Evolutionary conservation across 2,797 vertebrate species (phyloP).

Genomic region (Anguilla megastoma): DNA sequence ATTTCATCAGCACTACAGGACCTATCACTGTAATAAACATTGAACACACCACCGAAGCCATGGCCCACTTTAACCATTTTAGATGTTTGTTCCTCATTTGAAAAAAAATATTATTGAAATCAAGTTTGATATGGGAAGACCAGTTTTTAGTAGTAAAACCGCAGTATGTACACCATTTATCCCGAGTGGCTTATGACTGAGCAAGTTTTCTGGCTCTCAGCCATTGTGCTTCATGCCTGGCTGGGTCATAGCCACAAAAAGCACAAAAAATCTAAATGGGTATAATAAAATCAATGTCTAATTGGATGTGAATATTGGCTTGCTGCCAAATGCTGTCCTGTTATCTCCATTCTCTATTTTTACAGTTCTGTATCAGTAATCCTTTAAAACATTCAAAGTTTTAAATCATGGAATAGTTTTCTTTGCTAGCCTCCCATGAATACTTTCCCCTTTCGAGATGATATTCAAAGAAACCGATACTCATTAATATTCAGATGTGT

Average conservation of each 20-base stretch:
- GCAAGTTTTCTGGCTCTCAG: background rate
- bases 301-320: background rate
- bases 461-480: background rate
- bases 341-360: background rate
- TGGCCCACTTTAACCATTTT: background rate
- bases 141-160: background rate
- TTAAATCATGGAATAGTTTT: background rate
- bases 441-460: background rate
- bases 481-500: background rate
- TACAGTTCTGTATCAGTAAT: background rate
- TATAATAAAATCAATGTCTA: conserved; percentile 10
- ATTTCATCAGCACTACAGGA: background rate
- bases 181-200: background rate
- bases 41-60: background rate
- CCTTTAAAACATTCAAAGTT: background rate
- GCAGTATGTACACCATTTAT: background rate
- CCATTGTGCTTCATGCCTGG: background rate
- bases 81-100: background rate
- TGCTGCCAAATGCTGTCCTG: background rate
- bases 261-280: background rate
- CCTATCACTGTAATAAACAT: background rate
- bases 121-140: background rate
- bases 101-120: background rate
- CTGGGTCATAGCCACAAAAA: too few relatives aligned
- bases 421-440: too few relatives aligned